Evolutionary conservation across 1,140 invertebrate species (phyloP).

Genomic region (Cherax destructor): DNA sequence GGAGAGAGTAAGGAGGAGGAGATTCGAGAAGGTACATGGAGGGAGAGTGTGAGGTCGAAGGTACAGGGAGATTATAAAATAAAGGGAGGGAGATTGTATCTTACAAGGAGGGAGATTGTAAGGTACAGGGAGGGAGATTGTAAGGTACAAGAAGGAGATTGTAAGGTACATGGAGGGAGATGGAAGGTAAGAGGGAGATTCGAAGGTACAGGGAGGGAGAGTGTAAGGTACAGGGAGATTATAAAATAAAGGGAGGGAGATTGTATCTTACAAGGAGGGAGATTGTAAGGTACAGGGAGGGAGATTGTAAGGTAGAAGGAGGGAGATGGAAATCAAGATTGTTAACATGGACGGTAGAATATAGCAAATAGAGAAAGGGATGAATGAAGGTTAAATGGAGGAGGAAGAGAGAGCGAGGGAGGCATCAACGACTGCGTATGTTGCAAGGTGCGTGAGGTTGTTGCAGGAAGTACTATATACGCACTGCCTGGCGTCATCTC

Average conservation of each 20-base stretch:
- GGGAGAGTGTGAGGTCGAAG: no score
- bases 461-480: no score
- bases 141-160: background rate
- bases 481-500: no score
- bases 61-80: background rate
- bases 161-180: conserved; percentile 6
- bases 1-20: background rate
- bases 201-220: background rate
- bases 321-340: background rate
- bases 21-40: background rate
- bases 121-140: background rate
- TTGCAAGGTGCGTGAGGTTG: no score
- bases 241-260: background rate
- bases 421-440: no score
- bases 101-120: conserved; percentile 5
- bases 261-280: background rate
- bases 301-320: background rate
- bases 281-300: background rate
- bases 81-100: conserved; percentile 3
- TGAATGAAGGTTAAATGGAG: background rate
- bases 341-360: background rate
- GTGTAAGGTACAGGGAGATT: background rate
- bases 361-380: background rate
- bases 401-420: background rate
- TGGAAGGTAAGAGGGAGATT: background rate